phyloP scores from a whole-genome alignment of 2,797 vertebrate species.

The Rhinophrynus dorsalis region DNA sequence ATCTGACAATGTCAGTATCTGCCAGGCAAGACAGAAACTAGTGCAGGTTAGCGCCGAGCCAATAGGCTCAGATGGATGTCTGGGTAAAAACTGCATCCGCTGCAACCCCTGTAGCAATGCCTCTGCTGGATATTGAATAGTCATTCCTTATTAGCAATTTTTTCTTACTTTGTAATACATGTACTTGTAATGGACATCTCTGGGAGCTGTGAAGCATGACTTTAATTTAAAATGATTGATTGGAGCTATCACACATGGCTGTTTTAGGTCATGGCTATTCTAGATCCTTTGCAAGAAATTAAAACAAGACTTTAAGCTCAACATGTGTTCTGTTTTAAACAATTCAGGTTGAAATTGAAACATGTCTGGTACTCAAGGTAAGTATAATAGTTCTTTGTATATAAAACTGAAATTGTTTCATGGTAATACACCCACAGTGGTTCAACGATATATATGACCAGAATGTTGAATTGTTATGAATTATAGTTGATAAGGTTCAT shows the following conservation, averaged over 20 bases:
- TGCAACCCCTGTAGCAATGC: too few species aligned
- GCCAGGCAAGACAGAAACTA: too few species aligned
- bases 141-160: too few species aligned
- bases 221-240: constrained; percentile 28
- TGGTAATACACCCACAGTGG: not conserved
- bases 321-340: constrained; percentile 29
- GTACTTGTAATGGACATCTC: not conserved
- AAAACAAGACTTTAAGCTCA: not conserved
- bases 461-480: not conserved
- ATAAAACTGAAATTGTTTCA: not conserved
- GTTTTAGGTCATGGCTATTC: constrained; percentile 5
- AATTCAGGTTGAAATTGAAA: constrained; percentile 8
- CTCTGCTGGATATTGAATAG: too few species aligned
- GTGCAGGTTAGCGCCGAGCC: too few species aligned
- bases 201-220: not conserved
- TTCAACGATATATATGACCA: not conserved
- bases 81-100: too few species aligned
- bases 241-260: constrained; percentile 2
- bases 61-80: too few species aligned
- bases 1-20: too few species aligned
- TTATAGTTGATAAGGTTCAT: too few species aligned
- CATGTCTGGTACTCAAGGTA: constrained; percentile 19
- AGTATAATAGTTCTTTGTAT: constrained; percentile 19
- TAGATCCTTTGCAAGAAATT: not conserved
- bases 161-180: not conserved